Evolutionary conservation across 2,797 vertebrate genomes (phyloP), one percentile per base, ranked within the genome.

Genomic region (Chrysocyon brachyurus): DNA sequence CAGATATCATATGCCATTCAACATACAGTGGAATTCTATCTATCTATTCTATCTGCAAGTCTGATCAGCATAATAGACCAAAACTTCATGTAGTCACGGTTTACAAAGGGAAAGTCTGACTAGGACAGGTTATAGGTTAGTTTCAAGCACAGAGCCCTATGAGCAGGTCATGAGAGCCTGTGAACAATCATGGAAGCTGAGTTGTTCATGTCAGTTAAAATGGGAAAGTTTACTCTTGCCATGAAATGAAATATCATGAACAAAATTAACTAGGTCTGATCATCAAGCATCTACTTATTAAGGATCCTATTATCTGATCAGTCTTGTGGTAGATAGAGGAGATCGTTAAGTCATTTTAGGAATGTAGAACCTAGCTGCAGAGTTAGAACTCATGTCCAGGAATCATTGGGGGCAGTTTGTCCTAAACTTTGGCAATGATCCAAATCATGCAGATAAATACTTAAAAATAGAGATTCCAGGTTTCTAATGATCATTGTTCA

Each of bases 401-500:
- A 85, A 68, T 52, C 75, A 73, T 61, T 88, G 61, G 66, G 22
- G 59, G 12, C 16, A 81, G 2, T 81, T 85, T 66, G 1, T 86
- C 22, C 12, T 92, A 75, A 94, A 77, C 19, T 12, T 56, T 59
- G 22, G 4, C 70, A 6, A 77, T 70, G 14, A 87, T 77, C 12
- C 40, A 84, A 87, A 11, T 86, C 54, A 93, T 59, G 4, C n/a
- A 87, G 59, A 82, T 31, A 81, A 81, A 33, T 68, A 22, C 40
- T 64, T 90, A 36, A 85, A 79, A 85, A 24, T 63, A 49, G 24
- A 73, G 17, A 91, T 36, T 17, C 22, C 36, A 12, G 12, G 19
- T 95, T 90, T 90, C 61, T 88, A 28, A 12, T 77, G 36, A 79
- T 59, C 57, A 36, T 64, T 96, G 36, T 57, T 91, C 11, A 63